Percentiles rank a stretch among this genome's conserved stretches.
Evolutionary conservation across 2,797 vertebrate genomes (phyloP).

Genomic region (Danionella dracula): DNA sequence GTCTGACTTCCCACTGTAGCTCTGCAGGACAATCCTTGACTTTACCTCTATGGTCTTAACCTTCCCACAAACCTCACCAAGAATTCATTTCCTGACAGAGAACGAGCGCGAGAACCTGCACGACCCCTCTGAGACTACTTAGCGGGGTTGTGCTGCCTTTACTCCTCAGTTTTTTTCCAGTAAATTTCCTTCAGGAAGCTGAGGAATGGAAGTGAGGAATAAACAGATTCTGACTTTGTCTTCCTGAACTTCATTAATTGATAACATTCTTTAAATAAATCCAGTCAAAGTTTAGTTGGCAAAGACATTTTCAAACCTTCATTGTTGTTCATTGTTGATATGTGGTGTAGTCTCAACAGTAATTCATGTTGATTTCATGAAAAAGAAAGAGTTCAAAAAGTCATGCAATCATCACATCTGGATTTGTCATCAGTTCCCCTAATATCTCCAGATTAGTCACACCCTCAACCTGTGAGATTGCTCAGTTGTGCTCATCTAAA

Average conservation of each 20-base stretch:
- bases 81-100: not conserved
- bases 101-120: not conserved
- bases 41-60: not conserved
- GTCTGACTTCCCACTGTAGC: slow-evolving; percentile 3
- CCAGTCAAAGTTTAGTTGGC: no score
- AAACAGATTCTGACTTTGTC: not conserved
- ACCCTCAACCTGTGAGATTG: not conserved
- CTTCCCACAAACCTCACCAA: not conserved
- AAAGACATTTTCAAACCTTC: no score
- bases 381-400: not conserved
- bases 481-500: slow-evolving; percentile 13
- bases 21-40: not conserved
- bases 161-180: not conserved
- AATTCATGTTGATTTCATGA: no score
- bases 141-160: not conserved
- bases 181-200: slow-evolving; percentile 10
- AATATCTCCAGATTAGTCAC: not conserved
- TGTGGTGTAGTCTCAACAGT: no score
- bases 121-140: slow-evolving; percentile 1
- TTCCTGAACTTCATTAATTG: no score
- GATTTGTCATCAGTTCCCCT: not conserved
- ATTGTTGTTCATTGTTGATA: no score
- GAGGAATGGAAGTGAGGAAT: slow-evolving; percentile 4
- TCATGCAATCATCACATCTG: not conserved
- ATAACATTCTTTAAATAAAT: no score